Conservation (phyloP, 2,797 vertebrate species). For the Enteromius unitaeniatus region DNA sequence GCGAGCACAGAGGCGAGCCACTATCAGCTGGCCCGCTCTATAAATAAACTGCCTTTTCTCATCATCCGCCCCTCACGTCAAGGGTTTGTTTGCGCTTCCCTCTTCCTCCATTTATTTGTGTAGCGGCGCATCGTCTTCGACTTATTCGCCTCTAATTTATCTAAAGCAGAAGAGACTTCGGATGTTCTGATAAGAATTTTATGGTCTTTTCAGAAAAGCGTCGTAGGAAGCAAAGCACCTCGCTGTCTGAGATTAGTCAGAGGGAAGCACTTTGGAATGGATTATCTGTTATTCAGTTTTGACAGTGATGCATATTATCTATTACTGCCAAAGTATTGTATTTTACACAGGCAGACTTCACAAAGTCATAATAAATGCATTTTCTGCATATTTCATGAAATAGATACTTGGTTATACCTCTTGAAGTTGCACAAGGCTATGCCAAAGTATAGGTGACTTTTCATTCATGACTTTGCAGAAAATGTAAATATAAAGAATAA, state of each 20-base stretch:
- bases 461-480: not conserved
- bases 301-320: not conserved
- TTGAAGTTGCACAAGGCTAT: no score
- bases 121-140: conserved; percentile 19
- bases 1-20: conserved; percentile 53
- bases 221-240: conserved; percentile 5
- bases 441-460: not conserved
- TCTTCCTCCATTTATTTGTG: conserved; percentile 45
- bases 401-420: not conserved
- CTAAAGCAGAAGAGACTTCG: conserved; percentile 3
- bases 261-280: conserved; percentile 1
- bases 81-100: conserved; percentile 64
- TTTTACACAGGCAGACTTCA: not conserved
- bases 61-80: conserved; percentile 69
- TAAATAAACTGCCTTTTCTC: conserved; percentile 74
- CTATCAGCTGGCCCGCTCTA: conserved; percentile 64
- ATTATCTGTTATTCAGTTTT: not conserved
- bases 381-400: not conserved
- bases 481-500: no score
- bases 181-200: conserved; percentile 28
- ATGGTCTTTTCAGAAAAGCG: conserved; percentile 8
- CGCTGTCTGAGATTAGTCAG: not conserved
- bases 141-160: conserved; percentile 46
- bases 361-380: not conserved
- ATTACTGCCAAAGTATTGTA: not conserved